Evolutionary conservation across 2,797 vertebrate genomes (phyloP).

Genomic region (Protonibea diacanthus): DNA sequence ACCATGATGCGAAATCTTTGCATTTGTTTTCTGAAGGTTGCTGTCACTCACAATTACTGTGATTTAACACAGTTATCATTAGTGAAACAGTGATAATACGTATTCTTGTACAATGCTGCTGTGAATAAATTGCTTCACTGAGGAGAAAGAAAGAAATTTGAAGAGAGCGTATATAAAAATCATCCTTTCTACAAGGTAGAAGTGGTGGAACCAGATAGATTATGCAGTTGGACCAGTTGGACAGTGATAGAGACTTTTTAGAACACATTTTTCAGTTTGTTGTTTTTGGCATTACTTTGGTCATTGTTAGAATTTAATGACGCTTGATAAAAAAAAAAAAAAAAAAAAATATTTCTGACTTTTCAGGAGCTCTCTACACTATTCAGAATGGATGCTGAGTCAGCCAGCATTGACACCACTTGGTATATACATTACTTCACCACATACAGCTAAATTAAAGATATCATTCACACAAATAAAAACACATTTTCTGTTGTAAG

Average conservation of each 20-base stretch:
- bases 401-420: not conserved
- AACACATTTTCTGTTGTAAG: slow-evolving; percentile 14
- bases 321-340: not conserved
- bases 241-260: not conserved
- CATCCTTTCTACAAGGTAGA: not conserved
- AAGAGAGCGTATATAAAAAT: slow-evolving; percentile 1
- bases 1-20: not conserved
- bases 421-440: not conserved
- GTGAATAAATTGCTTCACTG: not conserved
- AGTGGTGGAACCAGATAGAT: not conserved
- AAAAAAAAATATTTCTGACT: not conserved
- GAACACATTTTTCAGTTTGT: not conserved
- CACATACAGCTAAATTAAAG: slow-evolving; percentile 24
- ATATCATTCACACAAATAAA: slow-evolving; percentile 38
- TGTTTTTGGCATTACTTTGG: not conserved
- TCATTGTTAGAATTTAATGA: slow-evolving; percentile 1
- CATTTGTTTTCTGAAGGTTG: not conserved
- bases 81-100: too few species aligned
- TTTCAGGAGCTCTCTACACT: not conserved
- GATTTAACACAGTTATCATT: not conserved
- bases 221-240: not conserved
- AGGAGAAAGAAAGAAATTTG: not conserved
- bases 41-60: not conserved
- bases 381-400: slow-evolving; percentile 15
- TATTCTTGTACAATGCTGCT: not conserved